Evolutionary conservation across 2,113 vertebrate genomes (phyloP).

Genomic region (Myocastor coypus): DNA sequence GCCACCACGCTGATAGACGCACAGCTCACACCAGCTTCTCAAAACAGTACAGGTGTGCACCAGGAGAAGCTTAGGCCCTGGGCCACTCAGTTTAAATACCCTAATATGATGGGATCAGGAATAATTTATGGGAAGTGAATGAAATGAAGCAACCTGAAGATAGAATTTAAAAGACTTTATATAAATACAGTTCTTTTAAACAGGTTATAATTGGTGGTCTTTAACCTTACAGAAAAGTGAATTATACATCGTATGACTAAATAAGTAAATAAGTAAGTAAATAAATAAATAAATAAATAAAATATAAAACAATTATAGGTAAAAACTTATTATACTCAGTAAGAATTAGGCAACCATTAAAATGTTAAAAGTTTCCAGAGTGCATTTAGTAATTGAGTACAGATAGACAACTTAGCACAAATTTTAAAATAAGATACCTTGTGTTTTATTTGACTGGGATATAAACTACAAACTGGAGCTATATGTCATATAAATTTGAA

Average conservation of each 20-base stretch:
- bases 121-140: background rate
- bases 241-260: background rate
- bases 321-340: background rate
- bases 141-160: constrained; percentile 34
- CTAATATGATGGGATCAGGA: background rate
- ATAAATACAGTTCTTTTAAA: constrained; percentile 55
- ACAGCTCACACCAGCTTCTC: background rate
- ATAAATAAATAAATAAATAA: background rate
- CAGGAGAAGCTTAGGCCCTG: background rate
- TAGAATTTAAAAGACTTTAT: background rate
- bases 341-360: background rate
- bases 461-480: background rate
- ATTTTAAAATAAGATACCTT: background rate
- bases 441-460: background rate
- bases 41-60: background rate
- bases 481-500: too few relatives aligned
- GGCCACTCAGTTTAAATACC: background rate
- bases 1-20: background rate
- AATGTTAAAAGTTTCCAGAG: background rate
- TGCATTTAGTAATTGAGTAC: background rate
- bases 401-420: background rate
- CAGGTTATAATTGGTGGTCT: constrained; percentile 35
- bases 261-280: too few relatives aligned
- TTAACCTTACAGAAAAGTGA: constrained; percentile 12
- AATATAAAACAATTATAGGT: background rate